Evolutionary conservation across 2,113 vertebrate genomes (phyloP), one percentile per base, ranked within the genome.

Genomic region (Laticauda laticaudata): DNA sequence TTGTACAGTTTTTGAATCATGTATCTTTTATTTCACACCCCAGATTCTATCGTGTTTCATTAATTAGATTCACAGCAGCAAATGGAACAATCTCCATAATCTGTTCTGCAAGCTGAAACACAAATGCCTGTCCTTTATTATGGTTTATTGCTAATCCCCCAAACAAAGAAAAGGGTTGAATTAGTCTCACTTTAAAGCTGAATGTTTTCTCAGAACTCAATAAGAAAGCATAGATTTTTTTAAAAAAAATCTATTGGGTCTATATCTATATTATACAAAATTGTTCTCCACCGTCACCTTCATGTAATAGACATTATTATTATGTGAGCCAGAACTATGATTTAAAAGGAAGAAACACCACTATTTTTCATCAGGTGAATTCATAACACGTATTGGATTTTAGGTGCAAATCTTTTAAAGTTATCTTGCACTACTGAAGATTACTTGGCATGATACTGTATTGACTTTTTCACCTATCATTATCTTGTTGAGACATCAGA

Each of bases 401-500:
- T 89, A 90, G 94, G 92, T 51, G 56, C 61, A 92, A 94, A 53
- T 94, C 94, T 93, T 93, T 94, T 93, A 95, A 93, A 87, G 92
- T 93, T 94, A 94, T 89, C 89, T 86, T 94, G 92, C 81, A 55
- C 64, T 69, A 75, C 0, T 88, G 90, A 94, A 94, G 91, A 94
- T 94, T 92, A 94, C 86, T 91, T 95, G 87, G 88, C 91, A 94
- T 91, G 90, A 91, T 86, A 88, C 34, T 14, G 21, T 92, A 95
- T 93, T 34, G 90, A 95, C 89, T 93, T 95, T 92, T 61, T 45
- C 93, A 91, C 93, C 91, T 93, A 91, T 94, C 94, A 95, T 89
- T 95, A 95, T 89, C 93, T 95, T 59, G 53, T 91, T 95, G 94
- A 95, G 86, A 91, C 69, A 51, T 92, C 91, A 91, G 94, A 95